phyloP scores from a whole-genome alignment of 2,888 invertebrate species.

The Synanthedon andrenaeformis region DNA sequence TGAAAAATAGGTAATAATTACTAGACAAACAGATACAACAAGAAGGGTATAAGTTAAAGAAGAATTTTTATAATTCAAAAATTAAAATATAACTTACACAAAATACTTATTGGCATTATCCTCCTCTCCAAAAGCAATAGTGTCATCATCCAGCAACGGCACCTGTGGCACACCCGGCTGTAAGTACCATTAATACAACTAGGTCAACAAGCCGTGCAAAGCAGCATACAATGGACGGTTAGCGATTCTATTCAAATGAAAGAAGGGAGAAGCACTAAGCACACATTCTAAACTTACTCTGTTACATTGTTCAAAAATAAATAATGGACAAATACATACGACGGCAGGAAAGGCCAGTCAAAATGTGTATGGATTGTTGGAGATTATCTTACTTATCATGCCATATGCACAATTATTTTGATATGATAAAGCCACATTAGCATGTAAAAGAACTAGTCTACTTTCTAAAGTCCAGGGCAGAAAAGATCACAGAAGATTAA shows the following conservation, averaged over 20 bases:
- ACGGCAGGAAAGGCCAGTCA: too few species aligned
- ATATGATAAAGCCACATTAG: too few species aligned
- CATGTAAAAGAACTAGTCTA: too few species aligned
- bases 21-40: too few species aligned
- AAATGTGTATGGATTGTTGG: too few species aligned
- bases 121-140: conserved; percentile 88
- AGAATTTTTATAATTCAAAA: not conserved
- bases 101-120: conserved; percentile 70
- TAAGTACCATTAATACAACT: conserved; percentile 47
- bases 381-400: too few species aligned
- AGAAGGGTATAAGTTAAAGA: too few species aligned
- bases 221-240: conserved; percentile 14
- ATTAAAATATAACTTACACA: conserved; percentile 39
- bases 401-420: too few species aligned
- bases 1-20: too few species aligned
- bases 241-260: not conserved
- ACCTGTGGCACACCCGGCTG: conserved; percentile 76
- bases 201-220: conserved; percentile 66
- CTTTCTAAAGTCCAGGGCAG: too few species aligned
- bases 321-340: not conserved
- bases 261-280: not conserved
- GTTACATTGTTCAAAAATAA: not conserved
- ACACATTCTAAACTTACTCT: not conserved
- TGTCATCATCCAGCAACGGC: conserved; percentile 88
- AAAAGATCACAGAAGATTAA: too few species aligned